Evolutionary conservation across 2,888 invertebrate species (phyloP), one percentile per base, ranked within the genome.

Genomic region (Drosophila lutescens): DNA sequence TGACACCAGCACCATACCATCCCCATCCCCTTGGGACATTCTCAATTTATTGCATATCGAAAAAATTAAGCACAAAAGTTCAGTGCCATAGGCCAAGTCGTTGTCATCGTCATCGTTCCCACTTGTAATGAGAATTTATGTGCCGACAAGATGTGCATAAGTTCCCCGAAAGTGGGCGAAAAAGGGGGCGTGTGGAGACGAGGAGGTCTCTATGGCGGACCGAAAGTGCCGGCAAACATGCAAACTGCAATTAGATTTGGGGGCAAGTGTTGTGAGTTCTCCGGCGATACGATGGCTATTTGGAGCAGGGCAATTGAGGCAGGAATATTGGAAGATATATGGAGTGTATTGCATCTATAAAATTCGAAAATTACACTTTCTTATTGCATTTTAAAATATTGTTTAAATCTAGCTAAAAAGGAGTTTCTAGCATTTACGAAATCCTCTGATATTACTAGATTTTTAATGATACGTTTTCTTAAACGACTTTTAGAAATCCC

Each of bases 61-160:
- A 66, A 72, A 87, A 89, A 83, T 83, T 83, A 87, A 83, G 83
- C 89, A 89, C 88, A 83, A 83, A 87, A 87, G 89, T 83, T 83
- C 83, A 89, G 89, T 87, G 83, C 89, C 83, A 83, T 81, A 86
- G 79, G 86, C 50, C 73, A 79, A 66, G 79, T 65, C 80, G 65
- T 55, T 74, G 74, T 74, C 74, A 74, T 69, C 69, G 61, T 58
- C 51, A 58, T 59, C 71, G 68, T 58, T 50, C 12, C 55, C 47
- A 74, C 46, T 72, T 79, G 74, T 85, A 85, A 89, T 85, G 88
- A 88, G 84, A 85, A 85, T 85, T 85, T 85, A 85, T 85, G 86
- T 78, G 84, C 86, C 78, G 86, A 72, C 80, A 83, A 78, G 66
- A 70, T 73, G 85, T 65, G 58, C 84, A 80, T 72, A 80, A 70